These are phyloP conservation scores for Rhadina sibilatrix DNA, from an alignment of 2,113 vertebrate genomes.

Conservation along the genomic window DNA sequence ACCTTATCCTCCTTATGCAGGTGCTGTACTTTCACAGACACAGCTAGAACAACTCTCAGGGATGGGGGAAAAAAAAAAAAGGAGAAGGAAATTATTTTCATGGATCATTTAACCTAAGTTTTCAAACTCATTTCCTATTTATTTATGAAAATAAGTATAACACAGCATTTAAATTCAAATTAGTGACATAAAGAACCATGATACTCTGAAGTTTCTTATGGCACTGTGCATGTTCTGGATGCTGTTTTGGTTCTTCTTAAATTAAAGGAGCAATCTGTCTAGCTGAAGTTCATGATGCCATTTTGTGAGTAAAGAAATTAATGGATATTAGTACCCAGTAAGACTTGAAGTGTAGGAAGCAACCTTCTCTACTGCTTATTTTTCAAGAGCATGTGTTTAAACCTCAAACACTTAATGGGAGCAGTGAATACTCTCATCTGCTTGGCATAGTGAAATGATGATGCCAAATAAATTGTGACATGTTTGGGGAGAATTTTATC, in stretches of 20 bases:
- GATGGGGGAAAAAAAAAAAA: not conserved
- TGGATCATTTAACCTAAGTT: not conserved
- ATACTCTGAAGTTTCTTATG: not conserved
- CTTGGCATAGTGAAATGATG: not conserved
- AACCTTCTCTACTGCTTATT: not conserved
- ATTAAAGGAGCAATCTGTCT: not conserved
- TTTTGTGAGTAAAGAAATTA: not conserved
- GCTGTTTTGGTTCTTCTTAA: not conserved
- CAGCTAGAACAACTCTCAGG: not conserved
- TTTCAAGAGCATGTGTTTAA: slow-evolving; percentile 11
- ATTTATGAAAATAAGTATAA: not conserved
- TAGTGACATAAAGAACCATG: not conserved
- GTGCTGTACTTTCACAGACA: not conserved
- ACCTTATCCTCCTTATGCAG: not conserved
- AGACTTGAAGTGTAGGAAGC: not conserved
- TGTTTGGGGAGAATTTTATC: slow-evolving; percentile 4
- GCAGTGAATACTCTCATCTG: not conserved
- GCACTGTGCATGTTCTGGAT: not conserved
- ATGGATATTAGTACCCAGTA: not conserved
- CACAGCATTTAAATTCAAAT: not conserved
- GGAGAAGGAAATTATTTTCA: not conserved
- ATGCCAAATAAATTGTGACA: not conserved
- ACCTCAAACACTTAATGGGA: not conserved
- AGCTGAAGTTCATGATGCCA: not conserved
- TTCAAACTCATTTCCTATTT: not conserved